These are phyloP conservation scores for Tachina fera DNA, from an alignment of 2,888 invertebrate species.

Conservation along the genomic window DNA sequence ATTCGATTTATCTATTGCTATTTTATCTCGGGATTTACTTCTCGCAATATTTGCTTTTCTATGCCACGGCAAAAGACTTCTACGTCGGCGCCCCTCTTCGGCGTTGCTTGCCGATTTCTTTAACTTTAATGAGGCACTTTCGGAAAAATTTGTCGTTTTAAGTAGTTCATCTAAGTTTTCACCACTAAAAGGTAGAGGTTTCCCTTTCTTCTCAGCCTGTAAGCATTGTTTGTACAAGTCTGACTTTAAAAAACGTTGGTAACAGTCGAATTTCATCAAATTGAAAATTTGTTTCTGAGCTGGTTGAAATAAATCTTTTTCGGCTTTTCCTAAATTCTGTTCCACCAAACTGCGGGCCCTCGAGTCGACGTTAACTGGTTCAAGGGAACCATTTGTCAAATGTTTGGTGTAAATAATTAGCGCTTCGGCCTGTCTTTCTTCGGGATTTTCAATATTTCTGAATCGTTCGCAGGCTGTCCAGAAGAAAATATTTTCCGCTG, in stretches of 20 bases:
- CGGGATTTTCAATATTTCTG: conserved; percentile 85
- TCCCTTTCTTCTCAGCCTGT: conserved; percentile 86
- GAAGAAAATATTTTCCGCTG: conserved; percentile 98
- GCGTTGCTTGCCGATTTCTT: conserved; percentile 94
- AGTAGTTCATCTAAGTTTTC: conserved; percentile 82
- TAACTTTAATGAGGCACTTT: conserved; percentile 81
- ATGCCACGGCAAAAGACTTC: conserved; percentile 95
- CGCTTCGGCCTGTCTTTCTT: conserved; percentile 86
- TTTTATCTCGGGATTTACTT: conserved; percentile 86
- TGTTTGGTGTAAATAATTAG: conserved; percentile 93
- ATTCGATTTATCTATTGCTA: conserved; percentile 74
- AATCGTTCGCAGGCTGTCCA: conserved; percentile 98
- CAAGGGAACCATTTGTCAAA: conserved; percentile 91
- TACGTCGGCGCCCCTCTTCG: conserved; percentile 91
- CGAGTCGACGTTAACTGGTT: conserved; percentile 98
- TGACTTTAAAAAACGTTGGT: conserved; percentile 94
- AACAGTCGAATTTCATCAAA: conserved; percentile 99
- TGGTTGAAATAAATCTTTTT: conserved; percentile 89
- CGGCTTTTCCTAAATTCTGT: conserved; percentile 85
- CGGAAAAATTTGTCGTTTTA: conserved; percentile 76
- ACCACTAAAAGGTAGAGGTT: conserved; percentile 85
- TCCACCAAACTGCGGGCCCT: conserved; percentile 90
- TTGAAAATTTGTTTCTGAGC: conserved; percentile 98
- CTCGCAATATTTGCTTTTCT: conserved; percentile 85
- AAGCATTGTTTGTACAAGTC: conserved; percentile 93